Percentiles rank a stretch among this genome's conserved stretches.
Conservation (phyloP, 1,140 invertebrate species). For the Cotesia typhae region DNA sequence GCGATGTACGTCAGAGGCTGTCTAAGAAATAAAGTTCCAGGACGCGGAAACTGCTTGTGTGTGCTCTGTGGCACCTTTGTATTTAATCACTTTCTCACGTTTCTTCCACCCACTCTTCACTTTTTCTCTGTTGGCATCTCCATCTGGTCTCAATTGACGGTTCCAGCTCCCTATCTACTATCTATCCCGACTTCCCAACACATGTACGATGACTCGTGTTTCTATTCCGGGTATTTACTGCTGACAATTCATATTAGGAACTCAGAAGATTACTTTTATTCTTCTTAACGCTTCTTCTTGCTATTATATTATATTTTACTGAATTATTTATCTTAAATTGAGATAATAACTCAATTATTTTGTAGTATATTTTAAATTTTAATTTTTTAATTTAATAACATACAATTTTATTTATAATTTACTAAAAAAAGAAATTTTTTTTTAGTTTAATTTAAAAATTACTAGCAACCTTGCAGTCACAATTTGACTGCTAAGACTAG, state of each 20-base stretch:
- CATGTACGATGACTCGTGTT: not conserved
- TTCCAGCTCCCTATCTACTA: too few species aligned
- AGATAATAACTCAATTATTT: too few species aligned
- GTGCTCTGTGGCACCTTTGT: not conserved
- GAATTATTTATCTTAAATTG: too few species aligned
- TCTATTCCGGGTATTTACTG: not conserved
- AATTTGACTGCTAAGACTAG: too few species aligned
- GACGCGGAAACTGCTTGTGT: conserved; percentile 9
- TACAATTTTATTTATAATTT: too few species aligned
- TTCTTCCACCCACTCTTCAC: not conserved
- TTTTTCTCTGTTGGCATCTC: not conserved
- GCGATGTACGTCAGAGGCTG: conserved; percentile 1
- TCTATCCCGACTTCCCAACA: not conserved
- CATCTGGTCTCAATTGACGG: too few species aligned
- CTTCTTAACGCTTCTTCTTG: not conserved
- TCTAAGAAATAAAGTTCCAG: conserved; percentile 10
- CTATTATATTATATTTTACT: too few species aligned
- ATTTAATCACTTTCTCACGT: conserved; percentile 21
- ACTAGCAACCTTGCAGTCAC: too few species aligned
- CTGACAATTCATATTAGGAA: conserved; percentile 23
- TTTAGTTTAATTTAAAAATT: too few species aligned
- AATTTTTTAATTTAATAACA: too few species aligned
- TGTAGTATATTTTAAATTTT: too few species aligned
- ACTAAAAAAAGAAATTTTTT: too few species aligned
- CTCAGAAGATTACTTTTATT: not conserved